Conservation (phyloP, 1,140 invertebrate species). For the Drosophila sulfurigaster region DNA sequence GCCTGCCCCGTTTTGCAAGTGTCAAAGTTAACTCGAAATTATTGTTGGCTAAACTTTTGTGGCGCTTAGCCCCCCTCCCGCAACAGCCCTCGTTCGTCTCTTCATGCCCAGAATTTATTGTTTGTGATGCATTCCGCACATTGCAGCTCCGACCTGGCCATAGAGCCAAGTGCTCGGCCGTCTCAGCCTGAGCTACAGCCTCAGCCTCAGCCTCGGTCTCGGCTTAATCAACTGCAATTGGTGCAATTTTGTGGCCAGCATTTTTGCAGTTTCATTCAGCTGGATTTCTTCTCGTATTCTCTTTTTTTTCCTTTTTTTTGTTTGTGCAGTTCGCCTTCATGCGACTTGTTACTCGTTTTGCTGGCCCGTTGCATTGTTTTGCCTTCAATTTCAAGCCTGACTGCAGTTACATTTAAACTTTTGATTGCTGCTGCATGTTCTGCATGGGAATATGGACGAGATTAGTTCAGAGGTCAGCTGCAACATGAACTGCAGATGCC, state of each 20-base stretch:
- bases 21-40: conserved; percentile 83
- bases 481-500: conserved; percentile 3
- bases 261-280: conserved; percentile 69
- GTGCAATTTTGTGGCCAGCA: conserved; percentile 63
- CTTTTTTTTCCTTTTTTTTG: conserved; percentile 21
- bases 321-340: conserved; percentile 10
- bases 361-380: conserved; percentile 45
- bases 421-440: conserved; percentile 68
- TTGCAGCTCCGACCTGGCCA: conserved; percentile 27
- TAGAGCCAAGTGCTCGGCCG: conserved; percentile 10
- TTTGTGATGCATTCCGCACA: conserved; percentile 61
- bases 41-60: conserved; percentile 83
- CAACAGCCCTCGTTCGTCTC: background rate
- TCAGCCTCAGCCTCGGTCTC: conserved; percentile 2
- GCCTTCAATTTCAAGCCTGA: conserved; percentile 61
- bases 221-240: conserved; percentile 82
- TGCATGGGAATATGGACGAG: conserved; percentile 32
- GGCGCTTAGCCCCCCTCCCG: conserved; percentile 60
- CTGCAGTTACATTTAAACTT: conserved; percentile 76
- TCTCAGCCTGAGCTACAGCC: conserved; percentile 19
- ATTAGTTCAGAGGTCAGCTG: conserved; percentile 39
- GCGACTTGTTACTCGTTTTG: conserved; percentile 23
- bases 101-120: conserved; percentile 68
- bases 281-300: conserved; percentile 27
- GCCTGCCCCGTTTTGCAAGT: conserved; percentile 74